Evolutionary conservation across 2,888 invertebrate genomes (phyloP), one percentile per base, ranked within the genome.

Genomic region (Sarcophaga rosellei): DNA sequence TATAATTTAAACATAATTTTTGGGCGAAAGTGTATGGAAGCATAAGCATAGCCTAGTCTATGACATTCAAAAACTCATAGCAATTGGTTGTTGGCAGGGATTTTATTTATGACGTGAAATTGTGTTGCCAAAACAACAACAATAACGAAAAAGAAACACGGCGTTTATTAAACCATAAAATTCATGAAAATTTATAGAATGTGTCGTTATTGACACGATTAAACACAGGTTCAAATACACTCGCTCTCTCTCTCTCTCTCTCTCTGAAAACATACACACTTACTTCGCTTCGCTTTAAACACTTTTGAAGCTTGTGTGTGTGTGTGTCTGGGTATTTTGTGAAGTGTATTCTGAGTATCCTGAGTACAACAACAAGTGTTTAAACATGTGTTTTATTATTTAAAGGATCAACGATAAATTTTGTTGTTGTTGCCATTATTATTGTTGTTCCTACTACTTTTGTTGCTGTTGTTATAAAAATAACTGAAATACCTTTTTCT

Each of bases 121-220:
- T 45, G n/a, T 45, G 57, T 63, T 47, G 25, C 25, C 65, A 23
- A 17, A 35, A 35, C 35, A 35, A 35, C 35, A 6, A 35, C 35
- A 35, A 35, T 6, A 35, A 35, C 1, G 6, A 35, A 5, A 21
- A 47, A 53, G 35, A 70, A 69, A 74, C 44, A 11, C 47, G 66
- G 47, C 72, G 23, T 82, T 85, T 82, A 85, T 85, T 85, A 82
- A 85, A 82, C 75, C 82, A 82, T 85, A 85, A 81, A 78, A 85
- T 75, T 74, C 81, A 53, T 72, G 20, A 23, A 79, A 82, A 86
- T 86, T 82, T 80, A 76, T 80, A 76, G 85, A 82, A 86, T 80
- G 85, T 82, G 85, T 86, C 68, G 85, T 79, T 86, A 80, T 86
- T 86, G 82, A 73, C 85, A 86, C 82, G 78, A 81, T 84, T 84